Conservation (phyloP, 2,888 invertebrate genomes). For the Slavum lentiscoides region DNA sequence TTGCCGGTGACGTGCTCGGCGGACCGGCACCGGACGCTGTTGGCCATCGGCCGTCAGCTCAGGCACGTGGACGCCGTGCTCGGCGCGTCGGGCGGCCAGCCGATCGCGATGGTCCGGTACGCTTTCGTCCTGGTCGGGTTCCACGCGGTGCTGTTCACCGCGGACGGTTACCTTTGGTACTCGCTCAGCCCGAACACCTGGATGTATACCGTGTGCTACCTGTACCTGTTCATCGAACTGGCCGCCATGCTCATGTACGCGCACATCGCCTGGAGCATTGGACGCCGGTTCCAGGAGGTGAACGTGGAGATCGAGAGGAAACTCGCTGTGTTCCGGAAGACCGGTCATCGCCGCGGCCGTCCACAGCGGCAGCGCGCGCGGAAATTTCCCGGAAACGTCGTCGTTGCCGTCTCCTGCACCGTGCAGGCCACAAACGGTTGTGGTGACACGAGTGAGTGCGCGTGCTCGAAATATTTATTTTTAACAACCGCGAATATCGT, state of each 20-base stretch:
- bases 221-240: slow-evolving; percentile 46
- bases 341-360: background rate
- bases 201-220: slow-evolving; percentile 51
- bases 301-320: slow-evolving; percentile 33
- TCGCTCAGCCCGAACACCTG: slow-evolving; percentile 38
- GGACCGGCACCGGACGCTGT: slow-evolving; percentile 8
- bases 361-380: background rate
- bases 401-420: background rate
- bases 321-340: background rate
- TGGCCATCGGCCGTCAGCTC: slow-evolving; percentile 29
- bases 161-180: slow-evolving; percentile 52
- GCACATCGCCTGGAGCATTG: slow-evolving; percentile 50
- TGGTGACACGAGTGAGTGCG: background rate
- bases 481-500: no score
- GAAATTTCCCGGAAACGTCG: background rate
- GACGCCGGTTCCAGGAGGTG: slow-evolving; percentile 37
- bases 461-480: background rate
- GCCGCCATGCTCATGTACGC: slow-evolving; percentile 53
- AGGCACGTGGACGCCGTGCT: slow-evolving; percentile 18
- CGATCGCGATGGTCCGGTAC: slow-evolving; percentile 9
- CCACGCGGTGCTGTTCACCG: slow-evolving; percentile 32
- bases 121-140: slow-evolving; percentile 34
- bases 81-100: background rate
- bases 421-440: background rate
- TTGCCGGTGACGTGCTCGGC: slow-evolving; percentile 39